These are phyloP conservation scores for Junco hyemalis DNA, from an alignment of 2,113 vertebrate genomes.

Conservation along the genomic window DNA sequence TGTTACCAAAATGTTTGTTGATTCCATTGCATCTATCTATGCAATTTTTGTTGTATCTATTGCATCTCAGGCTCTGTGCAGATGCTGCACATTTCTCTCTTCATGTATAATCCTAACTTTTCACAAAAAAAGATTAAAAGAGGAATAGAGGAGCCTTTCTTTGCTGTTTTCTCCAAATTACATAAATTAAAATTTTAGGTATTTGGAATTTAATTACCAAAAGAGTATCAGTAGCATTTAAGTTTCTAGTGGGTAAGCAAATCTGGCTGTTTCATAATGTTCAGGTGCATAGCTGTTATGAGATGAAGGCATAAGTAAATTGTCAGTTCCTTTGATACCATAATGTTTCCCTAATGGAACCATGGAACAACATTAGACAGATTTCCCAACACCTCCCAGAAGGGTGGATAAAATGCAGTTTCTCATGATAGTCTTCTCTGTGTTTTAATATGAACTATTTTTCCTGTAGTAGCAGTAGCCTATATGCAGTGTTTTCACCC, in stretches of 20 bases:
- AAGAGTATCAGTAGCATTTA: not conserved
- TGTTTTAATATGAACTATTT: not conserved
- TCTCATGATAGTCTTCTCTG: not conserved
- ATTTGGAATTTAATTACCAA: not conserved
- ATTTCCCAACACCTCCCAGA: not conserved
- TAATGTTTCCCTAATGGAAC: constrained; percentile 9
- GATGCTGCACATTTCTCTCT: not conserved
- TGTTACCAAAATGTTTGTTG: not conserved
- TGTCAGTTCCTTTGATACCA: not conserved
- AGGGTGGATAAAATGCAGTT: not conserved
- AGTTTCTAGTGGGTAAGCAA: not conserved
- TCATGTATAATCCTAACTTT: not conserved
- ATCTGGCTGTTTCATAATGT: not conserved
- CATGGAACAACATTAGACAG: not conserved
- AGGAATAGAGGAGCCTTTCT: not conserved
- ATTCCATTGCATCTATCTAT: too few relatives aligned
- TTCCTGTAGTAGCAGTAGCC: not conserved
- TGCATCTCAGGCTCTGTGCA: not conserved
- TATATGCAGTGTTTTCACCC: constrained; percentile 16
- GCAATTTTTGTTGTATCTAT: too few relatives aligned
- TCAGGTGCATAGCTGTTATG: not conserved
- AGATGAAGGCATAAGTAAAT: not conserved
- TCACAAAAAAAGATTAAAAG: not conserved
- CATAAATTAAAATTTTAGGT: not conserved
- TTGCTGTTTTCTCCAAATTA: not conserved